Conservation (phyloP, 2,888 invertebrate species). For the Pterostichus niger region DNA sequence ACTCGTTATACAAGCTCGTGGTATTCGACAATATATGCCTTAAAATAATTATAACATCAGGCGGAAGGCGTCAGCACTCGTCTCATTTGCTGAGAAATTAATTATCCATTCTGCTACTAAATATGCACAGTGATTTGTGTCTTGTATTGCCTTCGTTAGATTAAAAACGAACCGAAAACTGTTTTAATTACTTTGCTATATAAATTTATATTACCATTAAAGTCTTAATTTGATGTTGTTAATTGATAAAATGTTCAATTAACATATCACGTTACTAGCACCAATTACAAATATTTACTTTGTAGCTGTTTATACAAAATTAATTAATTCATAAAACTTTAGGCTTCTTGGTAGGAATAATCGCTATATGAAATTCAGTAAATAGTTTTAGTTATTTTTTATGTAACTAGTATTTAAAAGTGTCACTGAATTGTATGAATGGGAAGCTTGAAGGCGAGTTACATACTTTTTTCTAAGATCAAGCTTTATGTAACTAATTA, state of each 20-base stretch:
- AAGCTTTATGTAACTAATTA: too few relatives aligned
- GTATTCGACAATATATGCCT: conserved; percentile 34
- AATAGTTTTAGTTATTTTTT: too few relatives aligned
- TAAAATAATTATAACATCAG: conserved; percentile 50
- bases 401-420: too few relatives aligned
- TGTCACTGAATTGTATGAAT: too few relatives aligned
- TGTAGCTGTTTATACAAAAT: not conserved
- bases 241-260: conserved; percentile 7
- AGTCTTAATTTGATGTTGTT: conserved; percentile 33
- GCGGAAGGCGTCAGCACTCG: conserved; percentile 1
- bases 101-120: conserved; percentile 31
- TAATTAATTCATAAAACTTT: not conserved
- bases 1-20: conserved; percentile 44
- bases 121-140: conserved; percentile 11
- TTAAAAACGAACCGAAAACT: conserved; percentile 6
- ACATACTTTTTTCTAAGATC: too few relatives aligned
- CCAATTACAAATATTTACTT: not conserved
- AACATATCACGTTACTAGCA: conserved; percentile 9
- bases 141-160: conserved; percentile 27
- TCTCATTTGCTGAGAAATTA: conserved; percentile 37
- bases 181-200: conserved; percentile 31
- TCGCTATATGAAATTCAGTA: too few relatives aligned
- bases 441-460: too few relatives aligned
- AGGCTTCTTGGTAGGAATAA: not conserved
- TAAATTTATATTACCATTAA: conserved; percentile 31